A percentile compares a stretch with the other conserved stretches of the same genome.
Conservation (phyloP, 2,113 vertebrate genomes). For the Trematomus loennbergii region DNA sequence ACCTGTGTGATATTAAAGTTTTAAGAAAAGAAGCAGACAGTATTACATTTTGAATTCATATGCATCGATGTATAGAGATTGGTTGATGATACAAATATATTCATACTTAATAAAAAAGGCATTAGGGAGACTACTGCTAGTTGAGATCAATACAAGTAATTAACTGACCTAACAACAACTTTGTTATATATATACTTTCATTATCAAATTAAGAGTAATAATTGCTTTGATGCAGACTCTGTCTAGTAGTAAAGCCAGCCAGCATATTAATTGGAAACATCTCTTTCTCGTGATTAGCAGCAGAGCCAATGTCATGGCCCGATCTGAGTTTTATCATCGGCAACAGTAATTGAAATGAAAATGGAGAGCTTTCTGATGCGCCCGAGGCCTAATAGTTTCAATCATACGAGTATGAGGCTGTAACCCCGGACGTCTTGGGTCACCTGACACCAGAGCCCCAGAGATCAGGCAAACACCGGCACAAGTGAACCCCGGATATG, state of each 20-base stretch:
- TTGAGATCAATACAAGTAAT: constrained; percentile 41
- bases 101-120: background rate
- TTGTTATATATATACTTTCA: constrained; percentile 31
- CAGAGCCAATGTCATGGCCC: constrained; percentile 64
- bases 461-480: constrained; percentile 46
- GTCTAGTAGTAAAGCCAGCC: constrained; percentile 50
- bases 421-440: constrained; percentile 35
- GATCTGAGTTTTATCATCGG: constrained; percentile 71
- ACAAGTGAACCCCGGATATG: constrained; percentile 37
- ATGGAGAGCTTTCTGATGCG: constrained; percentile 42
- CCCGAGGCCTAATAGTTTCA: constrained; percentile 47
- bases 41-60: background rate
- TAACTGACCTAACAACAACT: background rate
- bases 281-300: constrained; percentile 69
- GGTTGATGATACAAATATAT: constrained; percentile 12
- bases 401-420: constrained; percentile 46
- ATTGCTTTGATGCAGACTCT: constrained; percentile 54
- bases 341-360: constrained; percentile 74
- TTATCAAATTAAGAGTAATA: constrained; percentile 25
- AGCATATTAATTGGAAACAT: constrained; percentile 70
- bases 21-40: background rate
- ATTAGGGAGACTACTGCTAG: constrained; percentile 14
- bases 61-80: background rate
- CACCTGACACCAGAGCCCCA: background rate
- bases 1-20: background rate